phyloP scores from a whole-genome alignment of 2,888 invertebrate species.

The Ephialtes manifestator region DNA sequence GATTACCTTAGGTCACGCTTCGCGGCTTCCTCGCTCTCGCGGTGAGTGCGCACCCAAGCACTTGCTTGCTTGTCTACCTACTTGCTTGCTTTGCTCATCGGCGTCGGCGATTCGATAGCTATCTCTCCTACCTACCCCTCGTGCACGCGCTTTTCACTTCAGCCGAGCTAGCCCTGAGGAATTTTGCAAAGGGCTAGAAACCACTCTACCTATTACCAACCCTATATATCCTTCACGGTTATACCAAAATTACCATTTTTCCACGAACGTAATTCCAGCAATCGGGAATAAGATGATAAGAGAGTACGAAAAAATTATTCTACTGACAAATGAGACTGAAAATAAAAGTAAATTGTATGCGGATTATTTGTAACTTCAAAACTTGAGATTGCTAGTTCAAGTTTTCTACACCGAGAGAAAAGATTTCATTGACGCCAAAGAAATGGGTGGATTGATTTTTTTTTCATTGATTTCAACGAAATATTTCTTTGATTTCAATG shows the following conservation, averaged over 20 bases:
- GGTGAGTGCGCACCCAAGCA: slow-evolving; percentile 31
- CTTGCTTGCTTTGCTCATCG: slow-evolving; percentile 66
- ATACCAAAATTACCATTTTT: slow-evolving; percentile 42
- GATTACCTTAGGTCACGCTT: slow-evolving; percentile 73
- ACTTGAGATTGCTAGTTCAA: too few species aligned
- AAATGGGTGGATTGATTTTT: too few species aligned
- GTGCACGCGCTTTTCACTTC: slow-evolving; percentile 54
- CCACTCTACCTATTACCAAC: slow-evolving; percentile 41
- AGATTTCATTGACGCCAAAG: too few species aligned
- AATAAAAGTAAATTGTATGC: not conserved
- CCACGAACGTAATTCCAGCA: not conserved
- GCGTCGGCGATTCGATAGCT: slow-evolving; percentile 57
- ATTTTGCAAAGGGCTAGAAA: slow-evolving; percentile 41
- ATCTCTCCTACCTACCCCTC: slow-evolving; percentile 18
- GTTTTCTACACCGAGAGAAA: too few species aligned
- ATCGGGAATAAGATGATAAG: slow-evolving; percentile 5
- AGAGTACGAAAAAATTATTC: slow-evolving; percentile 46
- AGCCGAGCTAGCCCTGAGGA: slow-evolving; percentile 37
- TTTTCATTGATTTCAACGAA: too few species aligned
- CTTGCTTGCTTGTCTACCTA: slow-evolving; percentile 36
- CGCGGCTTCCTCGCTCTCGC: slow-evolving; percentile 63
- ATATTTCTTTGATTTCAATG: too few species aligned
- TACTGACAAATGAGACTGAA: slow-evolving; percentile 13
- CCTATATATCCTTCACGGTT: slow-evolving; percentile 1
- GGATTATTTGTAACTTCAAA: too few species aligned